phyloP scores from a whole-genome alignment of 2,113 vertebrate species.

The Salvelinus sp. region DNA sequence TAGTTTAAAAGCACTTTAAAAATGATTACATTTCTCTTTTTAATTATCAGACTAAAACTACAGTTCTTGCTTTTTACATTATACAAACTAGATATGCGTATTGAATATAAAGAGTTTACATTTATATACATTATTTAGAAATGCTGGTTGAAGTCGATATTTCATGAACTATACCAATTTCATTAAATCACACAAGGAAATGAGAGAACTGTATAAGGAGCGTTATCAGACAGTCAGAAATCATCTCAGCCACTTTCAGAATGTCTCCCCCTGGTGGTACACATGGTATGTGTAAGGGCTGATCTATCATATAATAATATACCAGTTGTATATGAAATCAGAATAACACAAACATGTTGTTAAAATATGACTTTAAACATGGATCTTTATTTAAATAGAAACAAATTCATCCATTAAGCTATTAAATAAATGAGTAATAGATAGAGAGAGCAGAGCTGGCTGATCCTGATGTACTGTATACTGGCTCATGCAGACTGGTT shows the following conservation, averaged over 20 bases:
- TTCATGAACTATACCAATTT: conserved; percentile 61
- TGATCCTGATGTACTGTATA: conserved; percentile 51
- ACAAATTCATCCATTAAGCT: not conserved
- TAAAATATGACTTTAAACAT: not conserved
- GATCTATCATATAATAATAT: not conserved
- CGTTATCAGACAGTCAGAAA: conserved; percentile 38
- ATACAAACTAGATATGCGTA: conserved; percentile 80
- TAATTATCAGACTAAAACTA: conserved; percentile 68
- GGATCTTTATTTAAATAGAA: not conserved
- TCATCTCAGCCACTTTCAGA: conserved; percentile 47
- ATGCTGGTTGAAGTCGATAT: conserved; percentile 70
- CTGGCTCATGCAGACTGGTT: conserved; percentile 36
- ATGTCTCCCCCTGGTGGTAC: conserved; percentile 17
- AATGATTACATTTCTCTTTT: conserved; percentile 74
- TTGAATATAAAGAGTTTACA: conserved; percentile 80
- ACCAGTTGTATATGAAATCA: not conserved
- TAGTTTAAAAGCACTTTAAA: conserved; percentile 75
- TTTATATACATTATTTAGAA: conserved; percentile 81
- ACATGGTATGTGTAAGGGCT: not conserved
- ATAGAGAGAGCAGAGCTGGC: conserved; percentile 21
- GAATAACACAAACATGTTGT: not conserved
- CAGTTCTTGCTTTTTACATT: conserved; percentile 74
- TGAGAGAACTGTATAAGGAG: not conserved
- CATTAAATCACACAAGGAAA: conserved; percentile 53
- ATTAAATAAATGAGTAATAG: not conserved